Conservation (phyloP, 2,113 vertebrate genomes). For the Cyanoderma ruficeps region DNA sequence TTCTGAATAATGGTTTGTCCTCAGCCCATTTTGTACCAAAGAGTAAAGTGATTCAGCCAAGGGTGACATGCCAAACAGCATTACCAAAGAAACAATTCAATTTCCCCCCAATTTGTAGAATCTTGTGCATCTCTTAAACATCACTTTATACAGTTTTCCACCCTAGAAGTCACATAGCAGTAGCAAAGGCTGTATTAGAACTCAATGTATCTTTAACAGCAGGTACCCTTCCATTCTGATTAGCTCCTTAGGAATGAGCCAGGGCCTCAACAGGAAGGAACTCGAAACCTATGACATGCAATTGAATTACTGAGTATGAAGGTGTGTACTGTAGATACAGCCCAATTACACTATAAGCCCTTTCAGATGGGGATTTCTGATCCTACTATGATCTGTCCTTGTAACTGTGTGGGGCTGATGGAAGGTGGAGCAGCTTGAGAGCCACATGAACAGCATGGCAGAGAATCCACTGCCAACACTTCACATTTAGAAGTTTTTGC, state of each 20-base stretch:
- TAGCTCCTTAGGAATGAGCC: neutral
- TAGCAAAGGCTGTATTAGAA: neutral
- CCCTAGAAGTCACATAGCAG: accelerated
- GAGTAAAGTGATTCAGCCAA: neutral
- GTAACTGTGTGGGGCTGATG: neutral
- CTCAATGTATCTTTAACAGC: neutral
- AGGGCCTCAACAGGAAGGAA: neutral
- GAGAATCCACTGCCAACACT: neutral
- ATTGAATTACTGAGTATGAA: neutral
- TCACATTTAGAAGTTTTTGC: neutral
- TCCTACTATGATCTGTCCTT: neutral
- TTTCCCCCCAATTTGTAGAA: neutral
- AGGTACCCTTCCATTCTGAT: neutral
- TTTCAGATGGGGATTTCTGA: neutral
- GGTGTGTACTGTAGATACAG: accelerated
- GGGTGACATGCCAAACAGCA: neutral
- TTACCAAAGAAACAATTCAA: neutral
- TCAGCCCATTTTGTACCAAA: neutral
- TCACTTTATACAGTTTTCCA: neutral
- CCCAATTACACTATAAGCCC: neutral
- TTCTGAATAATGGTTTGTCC: neutral
- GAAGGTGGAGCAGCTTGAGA: neutral
- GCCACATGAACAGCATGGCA: accelerated
- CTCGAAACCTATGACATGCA: neutral
- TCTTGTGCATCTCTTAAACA: neutral